These are phyloP conservation scores for Myotis lucifugus DNA, from an alignment of 2,113 vertebrate genomes.

Conservation along the genomic window DNA sequence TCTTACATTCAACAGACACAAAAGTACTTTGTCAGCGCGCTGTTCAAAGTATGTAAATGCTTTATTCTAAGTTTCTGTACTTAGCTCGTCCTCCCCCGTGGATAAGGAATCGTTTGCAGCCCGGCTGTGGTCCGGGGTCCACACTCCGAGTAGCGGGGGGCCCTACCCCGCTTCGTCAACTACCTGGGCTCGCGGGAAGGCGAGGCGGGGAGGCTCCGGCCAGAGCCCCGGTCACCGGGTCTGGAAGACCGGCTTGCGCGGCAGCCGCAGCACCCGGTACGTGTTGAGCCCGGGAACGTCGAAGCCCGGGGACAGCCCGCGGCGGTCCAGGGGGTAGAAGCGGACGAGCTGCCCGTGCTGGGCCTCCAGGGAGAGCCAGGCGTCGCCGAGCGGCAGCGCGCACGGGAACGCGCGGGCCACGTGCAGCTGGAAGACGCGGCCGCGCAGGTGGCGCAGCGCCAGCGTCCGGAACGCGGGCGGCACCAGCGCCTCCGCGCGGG, in stretches of 20 bases:
- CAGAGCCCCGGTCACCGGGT: constrained; percentile 62
- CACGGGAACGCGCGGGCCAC: constrained; percentile 93
- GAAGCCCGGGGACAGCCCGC: constrained; percentile 91
- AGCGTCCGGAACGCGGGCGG: constrained; percentile 89
- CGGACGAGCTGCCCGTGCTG: constrained; percentile 94
- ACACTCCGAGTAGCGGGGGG: rapidly evolving
- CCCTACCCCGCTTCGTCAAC: not conserved
- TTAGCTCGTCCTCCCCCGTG: not conserved
- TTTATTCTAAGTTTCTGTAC: not conserved
- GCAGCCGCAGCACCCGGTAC: constrained; percentile 89
- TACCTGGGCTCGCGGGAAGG: not conserved
- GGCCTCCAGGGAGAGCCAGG: constrained; percentile 91
- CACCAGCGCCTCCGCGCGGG: constrained; percentile 89
- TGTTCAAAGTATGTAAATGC: not conserved
- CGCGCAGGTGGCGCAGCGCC: constrained; percentile 89
- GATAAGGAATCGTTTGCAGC: not conserved
- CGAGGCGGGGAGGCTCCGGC: not conserved
- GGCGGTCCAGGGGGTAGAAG: constrained; percentile 88
- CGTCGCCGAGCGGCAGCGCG: constrained; percentile 87
- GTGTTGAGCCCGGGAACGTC: constrained; percentile 94
- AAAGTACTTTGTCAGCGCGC: not conserved
- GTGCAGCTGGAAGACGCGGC: constrained; percentile 91
- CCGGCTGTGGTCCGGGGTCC: not conserved
- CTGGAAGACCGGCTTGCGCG: constrained; percentile 85
- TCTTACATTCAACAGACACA: not conserved